Evolutionary conservation across 2,888 invertebrate species (phyloP), one percentile per base, ranked within the genome.

Genomic region (Xestia xanthographa): DNA sequence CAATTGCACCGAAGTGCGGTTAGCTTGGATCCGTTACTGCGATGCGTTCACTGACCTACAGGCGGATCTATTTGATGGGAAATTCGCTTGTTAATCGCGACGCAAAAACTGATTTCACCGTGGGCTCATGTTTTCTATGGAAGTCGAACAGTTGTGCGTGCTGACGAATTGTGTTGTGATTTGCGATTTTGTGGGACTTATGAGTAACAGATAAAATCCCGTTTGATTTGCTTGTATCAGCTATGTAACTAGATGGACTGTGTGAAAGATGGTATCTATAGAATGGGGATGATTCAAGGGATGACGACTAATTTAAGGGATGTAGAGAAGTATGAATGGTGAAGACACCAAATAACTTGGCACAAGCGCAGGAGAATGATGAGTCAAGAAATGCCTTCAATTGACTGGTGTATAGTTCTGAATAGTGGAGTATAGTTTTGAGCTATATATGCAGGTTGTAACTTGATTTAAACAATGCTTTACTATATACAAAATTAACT

Each of bases 11-110:
- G 66, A 69, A 67, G 82, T 86, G 86, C 86, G 83, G 85, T 86
- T 86, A 77, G 69, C 79, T 41, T 81, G 78, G 82, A 84, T 84
- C 87, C 86, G 88, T 88, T 89, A 90, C 78, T 58, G 72, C 75
- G 80, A 82, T 81, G 85, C 89, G 92, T 91, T 92, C 93, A 91
- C 82, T 92, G 93, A 92, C 92, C 93, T 86, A 88, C 81, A 90
- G 91, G 80, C 90, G 90, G 91, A 91, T 89, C 84, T 88, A 87
- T 88, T 85, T 88, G 88, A 90, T 92, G 90, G 91, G 92, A 92
- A 93, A 92, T 92, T 92, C 81, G 86, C 88, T 90, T 67, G 85
- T 88, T 87, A 86, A 86, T 87, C 83, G 85, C 76, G 68, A 76
- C 83, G 89, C 89, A 90, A 90, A 90, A 88, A 80, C 69, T 68